Base-by-base conservation (phyloP, 1,140 invertebrate genomes). In the Aphaenogaster ashmeadi region DNA sequence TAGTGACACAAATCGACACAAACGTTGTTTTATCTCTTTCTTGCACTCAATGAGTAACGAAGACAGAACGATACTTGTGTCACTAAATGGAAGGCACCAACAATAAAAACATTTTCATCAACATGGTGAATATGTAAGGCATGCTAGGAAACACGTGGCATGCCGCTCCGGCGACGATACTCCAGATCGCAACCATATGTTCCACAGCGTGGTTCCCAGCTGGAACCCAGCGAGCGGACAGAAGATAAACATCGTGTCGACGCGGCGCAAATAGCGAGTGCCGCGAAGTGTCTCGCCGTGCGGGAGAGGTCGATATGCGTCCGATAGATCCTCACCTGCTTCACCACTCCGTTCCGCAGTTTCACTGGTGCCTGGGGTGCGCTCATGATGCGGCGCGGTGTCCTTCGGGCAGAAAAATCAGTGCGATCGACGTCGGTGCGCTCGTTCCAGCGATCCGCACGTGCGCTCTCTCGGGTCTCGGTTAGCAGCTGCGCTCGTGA, bases 281-380 rank as follows among this genome's bases (percentile, higher is more conserved):
- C n/a, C 15, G 15, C 62, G 13, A 8, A 18, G 13, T 21, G 36
- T 54, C 27, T 27, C 44, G 33, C 44, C 15, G 41, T 50, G 15
- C 18, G 60, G 3, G 36, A 41, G n/a, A 21, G 15, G 5, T 8
- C 36, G 11, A 9, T 47, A 33, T 0, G 18, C 9, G 27, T 36
- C 2, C 21, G 15, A 33, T 27, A 27, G 33, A 9, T 60, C 9
- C 92, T 95, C 93, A 96, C 96, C 94, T 96, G 96, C 92, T 97
- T 97, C 52, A 96, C 96, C 92, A 96, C 96, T 91, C 96, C 96
- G 89, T 94, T 94, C 91, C 95, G 95, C 78, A 93, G 89, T 86
- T 94, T 94, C 64, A 90, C 92, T 91, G 90, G 93, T 79, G 89
- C 93, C 93, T 95, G 94, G n/a, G 92, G 83, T 92, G 95, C 94